Evolutionary conservation across 2,888 invertebrate species (phyloP).

Genomic region (Cantharis flavilabris): DNA sequence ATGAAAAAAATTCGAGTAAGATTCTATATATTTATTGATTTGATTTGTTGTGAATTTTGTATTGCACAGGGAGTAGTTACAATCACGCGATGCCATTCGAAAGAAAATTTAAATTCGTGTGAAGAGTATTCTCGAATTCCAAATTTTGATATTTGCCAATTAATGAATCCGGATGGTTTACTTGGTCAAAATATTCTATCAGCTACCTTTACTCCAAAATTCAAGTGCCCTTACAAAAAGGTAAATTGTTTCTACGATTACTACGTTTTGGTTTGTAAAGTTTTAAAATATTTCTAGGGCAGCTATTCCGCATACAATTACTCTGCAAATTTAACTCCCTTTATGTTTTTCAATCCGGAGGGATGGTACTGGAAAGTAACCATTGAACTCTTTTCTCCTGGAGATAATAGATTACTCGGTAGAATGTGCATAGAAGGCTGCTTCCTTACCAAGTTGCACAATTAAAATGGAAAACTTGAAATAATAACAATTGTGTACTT

Average conservation of each 20-base stretch:
- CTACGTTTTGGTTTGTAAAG: neutral
- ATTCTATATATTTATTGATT: neutral
- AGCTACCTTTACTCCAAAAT: neutral
- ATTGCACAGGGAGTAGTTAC: neutral
- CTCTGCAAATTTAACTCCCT: neutral
- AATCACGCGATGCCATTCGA: neutral
- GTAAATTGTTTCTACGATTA: neutral
- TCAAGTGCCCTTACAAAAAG: neutral
- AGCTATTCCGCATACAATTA: neutral
- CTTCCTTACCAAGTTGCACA: neutral
- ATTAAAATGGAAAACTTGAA: neutral
- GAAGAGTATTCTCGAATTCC: neutral
- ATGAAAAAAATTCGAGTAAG: neutral
- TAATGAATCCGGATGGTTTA: neutral
- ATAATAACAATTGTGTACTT: too few species aligned
- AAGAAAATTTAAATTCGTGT: constrained; percentile 7
- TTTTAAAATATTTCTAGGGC: neutral
- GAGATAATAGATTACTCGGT: neutral
- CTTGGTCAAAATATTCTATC: neutral
- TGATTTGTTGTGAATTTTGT: too few species aligned
- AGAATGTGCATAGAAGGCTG: neutral
- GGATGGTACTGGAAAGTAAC: neutral
- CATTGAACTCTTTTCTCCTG: neutral
- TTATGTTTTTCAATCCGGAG: neutral
- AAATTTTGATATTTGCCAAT: neutral